Percentiles rank a stretch among this genome's conserved stretches.
phyloP scores from a whole-genome alignment of 2,797 vertebrate genomes.

The Hoplostethus atlanticus region DNA sequence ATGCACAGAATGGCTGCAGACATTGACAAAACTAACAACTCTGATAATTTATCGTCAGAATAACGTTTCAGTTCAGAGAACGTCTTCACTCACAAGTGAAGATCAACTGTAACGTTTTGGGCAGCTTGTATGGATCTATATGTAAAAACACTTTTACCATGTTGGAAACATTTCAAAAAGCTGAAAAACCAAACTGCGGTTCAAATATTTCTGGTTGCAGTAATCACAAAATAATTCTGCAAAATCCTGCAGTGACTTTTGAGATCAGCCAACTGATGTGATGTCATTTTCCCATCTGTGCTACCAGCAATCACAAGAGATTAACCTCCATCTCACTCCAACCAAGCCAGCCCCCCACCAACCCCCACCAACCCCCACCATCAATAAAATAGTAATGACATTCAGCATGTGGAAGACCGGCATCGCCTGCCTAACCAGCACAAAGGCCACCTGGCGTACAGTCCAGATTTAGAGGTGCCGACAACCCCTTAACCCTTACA shows the following conservation, averaged over 20 bases:
- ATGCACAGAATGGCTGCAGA: too few species aligned
- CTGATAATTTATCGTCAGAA: too few species aligned
- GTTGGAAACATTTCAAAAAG: too few species aligned
- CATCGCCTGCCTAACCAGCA: background rate
- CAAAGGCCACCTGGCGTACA: background rate
- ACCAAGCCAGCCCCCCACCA: too few species aligned
- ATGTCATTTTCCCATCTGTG: constrained; percentile 3
- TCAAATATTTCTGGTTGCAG: background rate
- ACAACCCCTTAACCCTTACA: constrained; percentile 9
- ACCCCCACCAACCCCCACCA: background rate
- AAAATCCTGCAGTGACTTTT: background rate
- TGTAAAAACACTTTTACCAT: too few species aligned
- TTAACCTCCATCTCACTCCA: background rate
- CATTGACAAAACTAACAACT: too few species aligned
- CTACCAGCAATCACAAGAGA: background rate
- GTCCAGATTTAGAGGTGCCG: background rate
- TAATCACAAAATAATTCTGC: background rate
- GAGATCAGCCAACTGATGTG: background rate
- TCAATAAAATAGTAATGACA: background rate
- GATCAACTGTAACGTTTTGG: too few species aligned
- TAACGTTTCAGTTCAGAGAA: too few species aligned
- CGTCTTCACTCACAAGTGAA: too few species aligned
- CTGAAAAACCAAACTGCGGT: background rate
- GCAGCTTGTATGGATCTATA: too few species aligned
- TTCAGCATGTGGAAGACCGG: background rate